Percentiles rank a stretch among this genome's conserved stretches.
Conservation (phyloP, 2,797 vertebrate species). For the Holocentrus rufus region DNA sequence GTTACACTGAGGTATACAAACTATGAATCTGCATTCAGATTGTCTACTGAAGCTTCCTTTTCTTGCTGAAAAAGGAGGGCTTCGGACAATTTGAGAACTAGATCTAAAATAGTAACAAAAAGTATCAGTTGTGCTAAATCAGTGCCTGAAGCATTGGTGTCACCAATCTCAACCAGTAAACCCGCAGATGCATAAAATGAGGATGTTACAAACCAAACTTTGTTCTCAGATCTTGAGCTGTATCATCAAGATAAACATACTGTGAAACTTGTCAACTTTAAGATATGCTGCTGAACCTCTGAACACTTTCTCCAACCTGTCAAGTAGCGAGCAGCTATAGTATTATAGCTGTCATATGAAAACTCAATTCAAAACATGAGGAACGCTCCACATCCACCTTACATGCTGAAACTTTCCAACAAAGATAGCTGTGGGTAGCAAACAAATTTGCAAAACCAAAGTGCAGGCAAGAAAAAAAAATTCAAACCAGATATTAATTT, state of each 20-base stretch:
- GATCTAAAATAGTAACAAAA: constrained; percentile 14
- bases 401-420: constrained; percentile 21
- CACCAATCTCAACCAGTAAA: constrained; percentile 13
- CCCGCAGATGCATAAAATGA: constrained; percentile 3
- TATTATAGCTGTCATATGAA: neutral
- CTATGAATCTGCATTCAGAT: neutral
- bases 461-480: constrained; percentile 30
- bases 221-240: neutral
- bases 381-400: neutral
- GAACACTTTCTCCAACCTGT: constrained; percentile 22
- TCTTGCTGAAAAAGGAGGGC: neutral
- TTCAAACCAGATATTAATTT: neutral
- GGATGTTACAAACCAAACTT: too few relatives aligned
- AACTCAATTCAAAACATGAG: constrained; percentile 20
- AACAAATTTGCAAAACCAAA: constrained; percentile 10
- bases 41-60: constrained; percentile 2
- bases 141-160: constrained; percentile 43
- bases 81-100: neutral
- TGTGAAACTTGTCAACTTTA: neutral
- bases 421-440: neutral
- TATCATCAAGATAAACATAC: neutral
- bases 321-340: constrained; percentile 1
- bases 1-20: constrained; percentile 31
- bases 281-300: constrained; percentile 32
- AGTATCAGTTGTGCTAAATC: constrained; percentile 2